Evolutionary conservation across 1,140 invertebrate genomes (phyloP).

Genomic region (Heliothis virescens): DNA sequence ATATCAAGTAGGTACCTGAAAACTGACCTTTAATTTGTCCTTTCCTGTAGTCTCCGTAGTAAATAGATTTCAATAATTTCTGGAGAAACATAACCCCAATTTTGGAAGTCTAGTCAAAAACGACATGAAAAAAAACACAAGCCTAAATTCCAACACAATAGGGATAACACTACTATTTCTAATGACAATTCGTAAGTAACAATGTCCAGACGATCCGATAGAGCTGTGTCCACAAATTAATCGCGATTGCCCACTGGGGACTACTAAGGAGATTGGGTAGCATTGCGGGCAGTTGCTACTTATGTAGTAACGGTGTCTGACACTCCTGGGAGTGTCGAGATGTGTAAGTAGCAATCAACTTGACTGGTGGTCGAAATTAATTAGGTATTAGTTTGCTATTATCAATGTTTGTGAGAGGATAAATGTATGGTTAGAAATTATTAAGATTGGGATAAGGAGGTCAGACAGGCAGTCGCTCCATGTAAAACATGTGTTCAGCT

Average conservation of each 20-base stretch:
- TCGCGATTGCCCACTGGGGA: slow-evolving; percentile 5
- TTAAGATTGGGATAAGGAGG: too few species aligned
- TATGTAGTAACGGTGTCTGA: slow-evolving; percentile 1
- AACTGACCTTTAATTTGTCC: too few species aligned
- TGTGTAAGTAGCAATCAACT: slow-evolving; percentile 14
- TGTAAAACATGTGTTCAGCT: too few species aligned
- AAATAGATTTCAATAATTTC: too few species aligned
- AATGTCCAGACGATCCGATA: slow-evolving; percentile 15
- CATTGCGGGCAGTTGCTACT: not conserved
- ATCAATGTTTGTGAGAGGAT: too few species aligned
- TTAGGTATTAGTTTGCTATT: too few species aligned
- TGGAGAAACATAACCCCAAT: too few species aligned
- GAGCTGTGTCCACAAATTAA: slow-evolving; percentile 21
- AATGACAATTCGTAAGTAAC: slow-evolving; percentile 17
- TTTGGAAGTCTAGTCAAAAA: too few species aligned
- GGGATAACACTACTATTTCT: not conserved
- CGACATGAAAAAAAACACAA: not conserved
- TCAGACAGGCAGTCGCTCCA: too few species aligned
- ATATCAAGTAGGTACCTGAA: too few species aligned
- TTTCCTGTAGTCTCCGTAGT: too few species aligned
- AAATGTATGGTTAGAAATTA: too few species aligned
- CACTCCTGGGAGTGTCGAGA: slow-evolving; percentile 4
- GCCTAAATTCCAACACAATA: not conserved
- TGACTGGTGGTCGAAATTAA: not conserved
- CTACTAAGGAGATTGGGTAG: slow-evolving; percentile 15